Conservation (phyloP, 1,140 invertebrate species). For the Hestina assimilis region DNA sequence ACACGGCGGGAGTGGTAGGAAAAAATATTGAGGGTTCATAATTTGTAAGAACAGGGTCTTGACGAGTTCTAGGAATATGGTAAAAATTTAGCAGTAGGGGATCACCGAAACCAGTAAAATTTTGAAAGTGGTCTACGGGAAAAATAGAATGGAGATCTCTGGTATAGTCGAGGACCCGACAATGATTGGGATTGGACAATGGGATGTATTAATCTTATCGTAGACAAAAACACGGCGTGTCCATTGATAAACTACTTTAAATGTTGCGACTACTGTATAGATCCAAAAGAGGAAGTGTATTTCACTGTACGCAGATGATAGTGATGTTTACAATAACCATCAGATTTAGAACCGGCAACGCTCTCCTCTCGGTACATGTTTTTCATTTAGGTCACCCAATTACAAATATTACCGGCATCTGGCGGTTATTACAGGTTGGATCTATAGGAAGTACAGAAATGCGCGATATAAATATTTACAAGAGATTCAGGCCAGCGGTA, state of each 20-base stretch:
- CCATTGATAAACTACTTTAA: neutral
- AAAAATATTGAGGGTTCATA: too few relatives aligned
- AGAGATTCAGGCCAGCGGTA: slow-evolving; percentile 5
- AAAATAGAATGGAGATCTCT: too few relatives aligned
- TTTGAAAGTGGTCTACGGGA: too few relatives aligned
- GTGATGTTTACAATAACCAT: slow-evolving; percentile 48
- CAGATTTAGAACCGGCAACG: slow-evolving; percentile 50
- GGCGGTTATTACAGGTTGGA: slow-evolving; percentile 24
- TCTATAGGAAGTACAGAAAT: slow-evolving; percentile 28
- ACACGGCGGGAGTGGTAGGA: too few relatives aligned
- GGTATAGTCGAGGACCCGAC: too few relatives aligned
- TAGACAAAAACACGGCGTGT: neutral
- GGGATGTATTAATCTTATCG: too few relatives aligned
- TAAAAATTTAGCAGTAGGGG: too few relatives aligned
- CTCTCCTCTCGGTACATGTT: slow-evolving; percentile 36
- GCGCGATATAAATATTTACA: slow-evolving; percentile 34
- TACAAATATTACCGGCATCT: slow-evolving; percentile 45
- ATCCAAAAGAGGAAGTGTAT: slow-evolving; percentile 21
- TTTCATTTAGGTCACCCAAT: slow-evolving; percentile 54
- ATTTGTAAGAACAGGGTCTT: too few relatives aligned
- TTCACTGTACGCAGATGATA: slow-evolving; percentile 21
- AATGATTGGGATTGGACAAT: too few relatives aligned
- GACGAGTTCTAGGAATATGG: too few relatives aligned
- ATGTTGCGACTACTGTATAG: too few relatives aligned
- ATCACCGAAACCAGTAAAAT: too few relatives aligned